Evolutionary conservation across 2,888 invertebrate genomes (phyloP), one percentile per base, ranked within the genome.

Genomic region (Geophilus truncorum): DNA sequence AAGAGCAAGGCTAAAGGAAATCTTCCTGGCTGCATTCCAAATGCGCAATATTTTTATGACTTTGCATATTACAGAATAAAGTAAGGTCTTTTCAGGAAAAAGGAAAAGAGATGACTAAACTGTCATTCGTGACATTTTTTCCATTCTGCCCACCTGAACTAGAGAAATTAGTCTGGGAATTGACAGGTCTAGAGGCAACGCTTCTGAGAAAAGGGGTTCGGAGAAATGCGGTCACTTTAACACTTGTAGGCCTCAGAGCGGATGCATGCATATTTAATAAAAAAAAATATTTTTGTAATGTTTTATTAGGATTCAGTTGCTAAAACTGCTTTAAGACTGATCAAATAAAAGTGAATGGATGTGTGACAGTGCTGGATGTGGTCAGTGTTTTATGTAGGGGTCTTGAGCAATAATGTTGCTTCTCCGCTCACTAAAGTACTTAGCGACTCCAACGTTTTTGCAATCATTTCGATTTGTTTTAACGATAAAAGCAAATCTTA

Each of bases 401-500:
- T 34, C 77, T 77, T 77, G 18, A 36, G 77, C 77, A 77, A 77
- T 77, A 77, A 77, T 77, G 77, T 77, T 77, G 32, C 77, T 36
- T 77, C 32, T 77, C n/a, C 36, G 21, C 32, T 77, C 30, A 77
- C 18, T 77, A 34, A 77, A 34, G 23, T 32, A 18, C 23, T 77
- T 32, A 77, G 77, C 36, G 36, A 23, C 18, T 51, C 18, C 21
- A 18, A 21, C 28, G n/a, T 32, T 15, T 75, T 75, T 75, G 75
- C 75, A 25, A 21, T 75, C 32, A 23, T 75, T 75, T 75, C 75
- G 30, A 75, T 30, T 75, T 28, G 75, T 75, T 75, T n/a, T 75
- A 30, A 75, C 75, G 32, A 25, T 75, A 32, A 28, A 75, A 51
- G 51, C 51, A 51, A 51, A 18, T 51, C 51, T 51, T 51, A 51